phyloP scores from a whole-genome alignment of 2,888 invertebrate species.

The Ophioninae sp. region DNA sequence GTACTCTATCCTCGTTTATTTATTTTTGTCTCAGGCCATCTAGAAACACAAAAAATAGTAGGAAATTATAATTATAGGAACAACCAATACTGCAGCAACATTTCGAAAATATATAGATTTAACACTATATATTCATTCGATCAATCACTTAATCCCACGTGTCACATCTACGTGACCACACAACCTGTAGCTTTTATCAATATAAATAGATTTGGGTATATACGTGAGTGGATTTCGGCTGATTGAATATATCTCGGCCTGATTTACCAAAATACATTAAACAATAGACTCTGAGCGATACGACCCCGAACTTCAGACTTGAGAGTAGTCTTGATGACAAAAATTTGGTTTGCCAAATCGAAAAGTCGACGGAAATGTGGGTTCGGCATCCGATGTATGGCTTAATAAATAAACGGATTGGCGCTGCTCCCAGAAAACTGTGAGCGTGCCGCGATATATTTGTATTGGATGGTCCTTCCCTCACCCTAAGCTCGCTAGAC shows the following conservation, averaged over 20 bases:
- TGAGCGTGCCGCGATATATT: too few species aligned
- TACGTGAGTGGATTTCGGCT: neutral
- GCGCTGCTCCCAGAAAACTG: too few species aligned
- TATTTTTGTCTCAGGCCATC: conserved; percentile 64
- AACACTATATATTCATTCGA: conserved; percentile 6
- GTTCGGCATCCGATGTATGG: too few species aligned
- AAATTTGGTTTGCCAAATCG: conserved; percentile 47
- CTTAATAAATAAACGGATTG: too few species aligned
- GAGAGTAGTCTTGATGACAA: conserved; percentile 7
- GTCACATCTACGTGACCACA: conserved; percentile 34
- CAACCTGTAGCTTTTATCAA: conserved; percentile 40
- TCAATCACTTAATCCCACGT: conserved; percentile 7
- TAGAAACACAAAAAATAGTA: conserved; percentile 56
- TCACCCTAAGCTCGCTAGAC: too few species aligned
- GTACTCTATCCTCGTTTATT: conserved; percentile 31
- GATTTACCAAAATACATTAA: conserved; percentile 51
- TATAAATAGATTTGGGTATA: conserved; percentile 45
- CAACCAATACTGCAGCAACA: neutral
- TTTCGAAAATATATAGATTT: too few species aligned
- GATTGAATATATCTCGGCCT: conserved; percentile 48
- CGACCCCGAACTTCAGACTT: conserved; percentile 1
- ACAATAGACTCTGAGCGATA: too few species aligned
- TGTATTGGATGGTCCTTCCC: too few species aligned
- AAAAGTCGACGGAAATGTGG: conserved; percentile 62
- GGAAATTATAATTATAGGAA: neutral